Base-by-base conservation (phyloP, 2,113 vertebrate species). In the Percopsis transmontana region DNA sequence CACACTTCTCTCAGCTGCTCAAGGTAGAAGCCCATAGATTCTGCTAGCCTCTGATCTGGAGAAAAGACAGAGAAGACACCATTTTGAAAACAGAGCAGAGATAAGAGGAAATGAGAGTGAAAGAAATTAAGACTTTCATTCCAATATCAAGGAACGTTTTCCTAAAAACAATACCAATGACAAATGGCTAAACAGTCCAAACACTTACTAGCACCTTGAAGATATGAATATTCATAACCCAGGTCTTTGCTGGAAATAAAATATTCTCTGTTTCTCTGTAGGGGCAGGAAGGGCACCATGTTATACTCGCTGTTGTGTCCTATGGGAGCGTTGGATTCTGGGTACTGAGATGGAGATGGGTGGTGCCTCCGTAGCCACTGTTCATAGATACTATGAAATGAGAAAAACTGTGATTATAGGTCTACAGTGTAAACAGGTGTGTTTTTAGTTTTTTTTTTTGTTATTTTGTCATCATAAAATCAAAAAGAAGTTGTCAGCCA, bases 251-350 rank as follows among this genome's bases (percentile, higher is more conserved):
- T 95, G 14, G 93, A 70, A 48, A 93, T 86, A 69, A 99, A 99
- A 85, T 93, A 97, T 15, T 98, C 96, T 67, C 91, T 93, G 61
- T 97, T 98, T 81, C 88, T 94, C 57, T 93, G 94, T 1, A 97
- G 93, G 1, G 97, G 96, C 58, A 99, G 92, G 79, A 98, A 96
- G 16, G 97, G 97, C 0, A 95, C 96, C 96, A 99, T 99, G 78
- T 95, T 92, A 79, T 95, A 94, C 16, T 92, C 94, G 14, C 94
- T 85, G 60, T 96, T 99, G 80, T 99, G 97, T 5, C 97, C 97
- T 39, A 98, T 96, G 2, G 97, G 96, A 52, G 97, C 93, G 0
- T 96, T 93, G 41, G 93, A 91, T 58, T 88, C 91, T 2, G 97
- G 96, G 42, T 94, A 99, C 70, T 92, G 90, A 27, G 93, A 90